Evolutionary conservation across 2,888 invertebrate genomes (phyloP).

Genomic region (Melieria picta): DNA sequence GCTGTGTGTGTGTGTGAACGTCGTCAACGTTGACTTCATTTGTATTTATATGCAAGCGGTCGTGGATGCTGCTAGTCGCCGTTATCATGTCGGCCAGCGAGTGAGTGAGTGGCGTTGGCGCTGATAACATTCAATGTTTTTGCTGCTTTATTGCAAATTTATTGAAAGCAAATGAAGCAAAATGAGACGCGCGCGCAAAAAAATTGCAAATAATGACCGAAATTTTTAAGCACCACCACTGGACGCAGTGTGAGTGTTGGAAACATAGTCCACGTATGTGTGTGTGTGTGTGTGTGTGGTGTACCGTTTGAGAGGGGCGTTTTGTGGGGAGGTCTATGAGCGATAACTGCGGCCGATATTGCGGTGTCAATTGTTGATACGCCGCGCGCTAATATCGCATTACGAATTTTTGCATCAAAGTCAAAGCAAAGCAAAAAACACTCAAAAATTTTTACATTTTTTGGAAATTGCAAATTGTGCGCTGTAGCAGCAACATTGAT

Average conservation of each 20-base stretch:
- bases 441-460: background rate
- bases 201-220: background rate
- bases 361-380: background rate
- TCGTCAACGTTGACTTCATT: constrained; percentile 2
- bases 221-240: no score
- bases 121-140: constrained; percentile 18
- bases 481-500: background rate
- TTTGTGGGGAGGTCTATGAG: constrained; percentile 4
- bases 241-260: no score
- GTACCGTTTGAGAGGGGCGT: background rate
- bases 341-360: background rate
- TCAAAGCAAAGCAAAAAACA: background rate
- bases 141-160: constrained; percentile 2
- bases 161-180: background rate
- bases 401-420: background rate
- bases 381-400: background rate
- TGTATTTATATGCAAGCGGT: constrained; percentile 22
- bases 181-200: background rate
- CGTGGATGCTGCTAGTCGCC: background rate
- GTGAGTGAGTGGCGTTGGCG: background rate
- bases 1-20: constrained; percentile 16
- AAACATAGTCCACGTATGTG: no score
- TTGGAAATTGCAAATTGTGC: background rate
- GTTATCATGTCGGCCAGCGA: background rate
- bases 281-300: background rate